phyloP scores from a whole-genome alignment of 2,888 invertebrate species.

The Pyrrhopygopsis socrates region DNA sequence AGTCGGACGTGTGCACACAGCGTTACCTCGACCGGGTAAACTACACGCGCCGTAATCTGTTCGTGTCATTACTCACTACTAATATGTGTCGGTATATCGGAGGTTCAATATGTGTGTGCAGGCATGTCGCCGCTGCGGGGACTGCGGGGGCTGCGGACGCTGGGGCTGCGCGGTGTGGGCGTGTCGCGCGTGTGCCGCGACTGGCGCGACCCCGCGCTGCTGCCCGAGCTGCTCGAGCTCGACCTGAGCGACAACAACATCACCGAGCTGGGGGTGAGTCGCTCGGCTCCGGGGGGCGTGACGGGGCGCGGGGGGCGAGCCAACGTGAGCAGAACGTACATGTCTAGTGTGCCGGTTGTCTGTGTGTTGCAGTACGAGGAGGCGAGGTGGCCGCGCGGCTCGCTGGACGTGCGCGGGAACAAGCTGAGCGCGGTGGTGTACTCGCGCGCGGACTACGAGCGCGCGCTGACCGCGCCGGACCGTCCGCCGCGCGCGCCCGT shows the following conservation, averaged over 20 bases:
- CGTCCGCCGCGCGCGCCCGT: neutral
- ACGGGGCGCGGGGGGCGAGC: too few relatives aligned
- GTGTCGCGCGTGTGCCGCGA: slow-evolving; percentile 79
- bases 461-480: slow-evolving; percentile 36
- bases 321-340: too few relatives aligned
- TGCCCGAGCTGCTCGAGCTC: slow-evolving; percentile 68
- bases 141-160: slow-evolving; percentile 54
- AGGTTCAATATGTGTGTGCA: slow-evolving; percentile 18
- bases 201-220: slow-evolving; percentile 70
- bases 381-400: slow-evolving; percentile 55
- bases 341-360: neutral
- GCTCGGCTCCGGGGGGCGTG: too few relatives aligned
- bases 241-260: slow-evolving; percentile 83
- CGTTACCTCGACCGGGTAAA: too few relatives aligned
- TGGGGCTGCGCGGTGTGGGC: slow-evolving; percentile 62
- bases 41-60: too few relatives aligned
- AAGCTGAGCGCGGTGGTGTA: slow-evolving; percentile 62
- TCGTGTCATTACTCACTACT: too few relatives aligned
- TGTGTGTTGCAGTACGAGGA: slow-evolving; percentile 64
- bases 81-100: too few relatives aligned
- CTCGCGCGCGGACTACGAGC: slow-evolving; percentile 60
- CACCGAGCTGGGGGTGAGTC: slow-evolving; percentile 67
- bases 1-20: too few relatives aligned
- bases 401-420: slow-evolving; percentile 80
- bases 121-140: slow-evolving; percentile 72